Percentiles rank a stretch among this genome's conserved stretches.
These are phyloP conservation scores for Uloborus plumipes DNA, from an alignment of 2,888 invertebrate genomes.

Conservation along the genomic window DNA sequence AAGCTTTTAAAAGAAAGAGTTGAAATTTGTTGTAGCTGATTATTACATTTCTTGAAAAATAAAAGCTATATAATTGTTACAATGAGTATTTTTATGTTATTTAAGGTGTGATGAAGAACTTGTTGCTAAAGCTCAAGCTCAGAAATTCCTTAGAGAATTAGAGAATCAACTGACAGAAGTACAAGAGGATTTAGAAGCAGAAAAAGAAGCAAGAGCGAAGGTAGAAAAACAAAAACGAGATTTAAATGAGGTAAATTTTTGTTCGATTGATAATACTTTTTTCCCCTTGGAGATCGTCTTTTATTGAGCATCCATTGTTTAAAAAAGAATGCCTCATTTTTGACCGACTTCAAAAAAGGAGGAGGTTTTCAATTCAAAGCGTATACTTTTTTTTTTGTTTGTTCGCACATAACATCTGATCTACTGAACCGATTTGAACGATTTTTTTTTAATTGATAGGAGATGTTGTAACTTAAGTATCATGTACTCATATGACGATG, in stretches of 20 bases:
- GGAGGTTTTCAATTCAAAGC: no score
- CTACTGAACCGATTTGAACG: no score
- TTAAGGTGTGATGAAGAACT: constrained; percentile 92
- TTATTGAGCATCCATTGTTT: no score
- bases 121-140: constrained; percentile 84
- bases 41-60: background rate
- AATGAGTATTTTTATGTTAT: background rate
- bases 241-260: constrained; percentile 79
- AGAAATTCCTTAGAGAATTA: constrained; percentile 89
- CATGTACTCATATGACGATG: no score
- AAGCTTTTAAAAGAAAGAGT: background rate
- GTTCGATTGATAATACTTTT: no score
- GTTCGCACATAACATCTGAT: no score
- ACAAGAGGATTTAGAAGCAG: constrained; percentile 96
- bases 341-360: no score
- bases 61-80: background rate
- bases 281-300: no score
- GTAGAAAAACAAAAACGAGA: constrained; percentile 96
- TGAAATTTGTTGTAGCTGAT: background rate
- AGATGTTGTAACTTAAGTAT: no score
- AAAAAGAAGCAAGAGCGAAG: constrained; percentile 89
- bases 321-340: no score
- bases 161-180: constrained; percentile 83
- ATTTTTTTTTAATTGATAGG: no score
- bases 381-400: no score